phyloP scores from a whole-genome alignment of 1,140 invertebrate species.

The Stegodyphus mimosarum region DNA sequence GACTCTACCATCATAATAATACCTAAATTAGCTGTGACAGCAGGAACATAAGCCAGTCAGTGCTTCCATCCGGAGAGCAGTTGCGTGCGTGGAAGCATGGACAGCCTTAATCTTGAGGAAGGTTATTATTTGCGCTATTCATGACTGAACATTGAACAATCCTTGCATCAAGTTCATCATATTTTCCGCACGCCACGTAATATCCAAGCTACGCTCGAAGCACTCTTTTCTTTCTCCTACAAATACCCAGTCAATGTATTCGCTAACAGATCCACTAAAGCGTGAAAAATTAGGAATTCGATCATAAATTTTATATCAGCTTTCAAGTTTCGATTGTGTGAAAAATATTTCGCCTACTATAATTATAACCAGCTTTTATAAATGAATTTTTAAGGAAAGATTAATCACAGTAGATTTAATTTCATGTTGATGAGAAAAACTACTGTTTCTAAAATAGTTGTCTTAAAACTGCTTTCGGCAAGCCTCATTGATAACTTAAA shows the following conservation, averaged over 20 bases:
- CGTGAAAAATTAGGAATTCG: slow-evolving; percentile 14
- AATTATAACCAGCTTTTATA: too few species aligned
- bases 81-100: slow-evolving; percentile 38
- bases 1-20: too few species aligned
- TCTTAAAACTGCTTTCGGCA: too few species aligned
- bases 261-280: background rate
- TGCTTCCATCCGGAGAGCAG: background rate
- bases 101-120: slow-evolving; percentile 32
- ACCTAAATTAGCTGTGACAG: too few species aligned
- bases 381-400: too few species aligned
- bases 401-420: too few species aligned
- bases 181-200: slow-evolving; percentile 32
- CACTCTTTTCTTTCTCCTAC: background rate
- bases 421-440: too few species aligned
- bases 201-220: slow-evolving; percentile 12
- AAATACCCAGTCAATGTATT: background rate
- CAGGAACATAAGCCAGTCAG: background rate
- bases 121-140: slow-evolving; percentile 44
- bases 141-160: slow-evolving; percentile 47
- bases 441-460: too few species aligned
- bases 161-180: slow-evolving; percentile 43
- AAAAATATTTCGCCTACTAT: too few species aligned
- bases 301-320: slow-evolving; percentile 5
- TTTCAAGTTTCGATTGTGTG: too few species aligned
- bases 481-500: too few species aligned